A percentile compares a stretch with the other conserved stretches of the same genome.
Conservation (phyloP, 1,140 invertebrate genomes). For the Drosophila kikkawai region DNA sequence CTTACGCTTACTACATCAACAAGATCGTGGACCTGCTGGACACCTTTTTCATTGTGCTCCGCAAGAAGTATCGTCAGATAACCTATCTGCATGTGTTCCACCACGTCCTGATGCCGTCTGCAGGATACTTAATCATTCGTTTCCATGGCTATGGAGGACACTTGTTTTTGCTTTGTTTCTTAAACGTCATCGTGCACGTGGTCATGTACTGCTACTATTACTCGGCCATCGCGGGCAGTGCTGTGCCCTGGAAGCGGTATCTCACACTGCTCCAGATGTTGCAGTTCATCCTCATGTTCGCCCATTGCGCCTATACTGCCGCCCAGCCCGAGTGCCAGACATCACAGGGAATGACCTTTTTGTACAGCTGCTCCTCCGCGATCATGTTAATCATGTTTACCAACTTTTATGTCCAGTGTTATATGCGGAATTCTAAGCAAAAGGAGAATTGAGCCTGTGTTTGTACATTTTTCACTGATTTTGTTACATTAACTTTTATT, state of each 20-base stretch:
- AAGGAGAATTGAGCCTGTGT: background rate
- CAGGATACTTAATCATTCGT: slow-evolving; percentile 16
- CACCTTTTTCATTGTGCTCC: slow-evolving; percentile 60
- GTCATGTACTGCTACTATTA: slow-evolving; percentile 23
- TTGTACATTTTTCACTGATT: background rate
- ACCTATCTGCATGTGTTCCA: slow-evolving; percentile 55
- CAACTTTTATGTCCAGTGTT: slow-evolving; percentile 89
- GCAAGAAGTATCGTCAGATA: slow-evolving; percentile 57
- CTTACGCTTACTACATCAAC: slow-evolving; percentile 57
- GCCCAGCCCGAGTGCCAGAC: slow-evolving; percentile 87
- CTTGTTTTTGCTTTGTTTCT: slow-evolving; percentile 55
- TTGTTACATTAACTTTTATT: no score
- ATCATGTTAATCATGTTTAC: slow-evolving; percentile 92
- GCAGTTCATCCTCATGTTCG: slow-evolving; percentile 23
- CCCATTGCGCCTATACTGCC: slow-evolving; percentile 24
- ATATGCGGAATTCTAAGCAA: background rate
- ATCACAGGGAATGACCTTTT: slow-evolving; percentile 86
- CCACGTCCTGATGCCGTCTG: slow-evolving; percentile 86
- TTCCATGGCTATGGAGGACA: slow-evolving; percentile 87
- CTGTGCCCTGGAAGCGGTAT: slow-evolving; percentile 18
- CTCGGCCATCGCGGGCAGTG: background rate
- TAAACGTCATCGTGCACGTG: slow-evolving; percentile 14
- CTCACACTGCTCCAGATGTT: slow-evolving; percentile 20
- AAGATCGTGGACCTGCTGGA: slow-evolving; percentile 59
- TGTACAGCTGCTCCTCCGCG: slow-evolving; percentile 86